A percentile compares a stretch with the other conserved stretches of the same genome.
Conservation (phyloP, 2,113 vertebrate genomes). For the Istiophorus platypterus region DNA sequence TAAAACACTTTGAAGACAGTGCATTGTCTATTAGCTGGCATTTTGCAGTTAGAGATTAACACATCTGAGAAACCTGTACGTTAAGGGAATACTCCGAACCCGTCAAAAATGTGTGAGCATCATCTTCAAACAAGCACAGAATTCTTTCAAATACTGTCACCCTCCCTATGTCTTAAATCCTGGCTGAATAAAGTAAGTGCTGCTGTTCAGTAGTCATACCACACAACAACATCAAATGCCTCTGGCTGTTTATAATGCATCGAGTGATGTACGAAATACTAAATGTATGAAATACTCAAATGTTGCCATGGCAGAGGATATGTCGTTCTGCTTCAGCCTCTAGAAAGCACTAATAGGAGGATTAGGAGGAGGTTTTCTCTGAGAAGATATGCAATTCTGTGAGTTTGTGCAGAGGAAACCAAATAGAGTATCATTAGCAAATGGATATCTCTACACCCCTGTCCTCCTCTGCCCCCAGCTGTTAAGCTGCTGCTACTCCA, state of each 20-base stretch:
- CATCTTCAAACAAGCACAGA: neutral
- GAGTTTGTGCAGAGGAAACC: constrained; percentile 23
- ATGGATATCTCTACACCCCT: constrained; percentile 48
- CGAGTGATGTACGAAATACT: neutral
- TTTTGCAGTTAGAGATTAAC: neutral
- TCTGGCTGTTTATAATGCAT: neutral
- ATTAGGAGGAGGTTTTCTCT: neutral
- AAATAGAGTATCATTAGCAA: constrained; percentile 51
- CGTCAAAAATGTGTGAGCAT: neutral
- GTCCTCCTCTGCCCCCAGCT: no score
- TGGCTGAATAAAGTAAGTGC: neutral
- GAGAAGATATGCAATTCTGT: constrained; percentile 9
- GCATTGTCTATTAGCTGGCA: neutral
- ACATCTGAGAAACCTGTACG: neutral
- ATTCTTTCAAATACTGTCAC: neutral
- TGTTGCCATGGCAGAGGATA: constrained; percentile 41
- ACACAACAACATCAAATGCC: constrained; percentile 6
- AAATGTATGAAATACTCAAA: neutral
- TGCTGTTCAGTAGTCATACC: neutral
- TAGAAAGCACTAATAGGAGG: constrained; percentile 7
- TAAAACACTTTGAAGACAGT: neutral
- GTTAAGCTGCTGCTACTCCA: constrained; percentile 15
- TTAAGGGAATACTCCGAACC: neutral
- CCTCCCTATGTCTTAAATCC: neutral
- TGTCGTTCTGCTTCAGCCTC: neutral